Conservation (phyloP, 2,113 vertebrate species). For the Carassius carassius region DNA sequence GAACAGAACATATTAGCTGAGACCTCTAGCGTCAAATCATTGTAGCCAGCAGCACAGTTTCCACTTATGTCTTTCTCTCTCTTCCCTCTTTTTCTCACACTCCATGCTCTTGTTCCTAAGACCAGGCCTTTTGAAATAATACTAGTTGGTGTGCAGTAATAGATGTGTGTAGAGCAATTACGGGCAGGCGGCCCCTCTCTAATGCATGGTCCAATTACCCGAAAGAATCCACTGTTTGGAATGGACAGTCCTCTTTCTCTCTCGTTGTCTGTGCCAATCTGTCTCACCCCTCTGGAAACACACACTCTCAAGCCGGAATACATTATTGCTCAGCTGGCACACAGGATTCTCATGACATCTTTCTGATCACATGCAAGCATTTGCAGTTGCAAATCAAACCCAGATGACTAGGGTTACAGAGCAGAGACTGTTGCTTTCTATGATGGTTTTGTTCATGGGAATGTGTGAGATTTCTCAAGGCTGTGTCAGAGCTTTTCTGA, state of each 20-base stretch:
- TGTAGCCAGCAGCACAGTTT: not conserved
- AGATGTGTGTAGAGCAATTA: constrained; percentile 52
- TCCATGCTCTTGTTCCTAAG: not conserved
- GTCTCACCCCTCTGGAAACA: constrained; percentile 29
- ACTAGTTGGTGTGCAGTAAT: constrained; percentile 47
- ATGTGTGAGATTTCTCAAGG: not conserved
- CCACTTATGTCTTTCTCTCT: not conserved
- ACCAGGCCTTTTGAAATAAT: constrained; percentile 44
- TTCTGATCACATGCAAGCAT: constrained; percentile 12
- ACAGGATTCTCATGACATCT: constrained; percentile 17
- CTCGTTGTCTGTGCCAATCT: constrained; percentile 21
- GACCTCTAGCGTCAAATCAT: not conserved
- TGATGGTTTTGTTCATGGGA: not conserved
- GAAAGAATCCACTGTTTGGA: constrained; percentile 42
- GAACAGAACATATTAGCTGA: not conserved
- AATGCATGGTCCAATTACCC: constrained; percentile 60
- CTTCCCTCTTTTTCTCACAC: not conserved
- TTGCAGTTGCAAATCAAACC: constrained; percentile 13
- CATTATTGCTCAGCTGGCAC: constrained; percentile 15
- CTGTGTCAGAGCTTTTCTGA: not conserved
- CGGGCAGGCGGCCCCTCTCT: constrained; percentile 37
- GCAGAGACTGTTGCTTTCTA: not conserved
- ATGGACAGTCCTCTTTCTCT: constrained; percentile 55
- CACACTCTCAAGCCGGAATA: constrained; percentile 34
- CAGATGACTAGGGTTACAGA: not conserved